Evolutionary conservation across 2,113 vertebrate genomes (phyloP).

Genomic region (Thomomys bottae): DNA sequence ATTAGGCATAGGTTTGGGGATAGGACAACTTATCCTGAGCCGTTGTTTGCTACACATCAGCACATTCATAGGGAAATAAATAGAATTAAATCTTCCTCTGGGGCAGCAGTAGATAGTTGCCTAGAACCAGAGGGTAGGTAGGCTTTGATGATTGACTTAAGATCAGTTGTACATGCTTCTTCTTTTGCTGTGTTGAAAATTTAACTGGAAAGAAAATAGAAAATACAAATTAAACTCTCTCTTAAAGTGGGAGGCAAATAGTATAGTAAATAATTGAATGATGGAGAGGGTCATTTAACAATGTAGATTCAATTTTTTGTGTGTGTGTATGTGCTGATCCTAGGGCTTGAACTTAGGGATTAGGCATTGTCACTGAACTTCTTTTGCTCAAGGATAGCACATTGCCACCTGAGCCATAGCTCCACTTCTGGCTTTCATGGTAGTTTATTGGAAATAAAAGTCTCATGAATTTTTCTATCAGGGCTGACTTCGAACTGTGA

Average conservation of each 20-base stretch:
- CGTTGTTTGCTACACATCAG: not conserved
- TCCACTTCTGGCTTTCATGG: too few relatives aligned
- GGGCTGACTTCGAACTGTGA: too few relatives aligned
- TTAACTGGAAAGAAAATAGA: not conserved
- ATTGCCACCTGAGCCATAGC: too few relatives aligned
- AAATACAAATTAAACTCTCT: not conserved
- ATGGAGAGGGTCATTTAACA: not conserved
- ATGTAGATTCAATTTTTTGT: not conserved
- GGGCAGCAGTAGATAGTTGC: not conserved
- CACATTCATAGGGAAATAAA: not conserved
- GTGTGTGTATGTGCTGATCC: too few relatives aligned
- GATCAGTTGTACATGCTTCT: not conserved
- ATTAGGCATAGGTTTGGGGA: not conserved
- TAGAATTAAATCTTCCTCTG: not conserved
- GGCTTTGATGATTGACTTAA: not conserved
- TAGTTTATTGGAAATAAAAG: too few relatives aligned
- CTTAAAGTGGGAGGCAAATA: not conserved
- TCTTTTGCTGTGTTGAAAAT: conserved; percentile 16
- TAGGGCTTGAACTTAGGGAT: too few relatives aligned
- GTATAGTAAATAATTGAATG: conserved; percentile 4
- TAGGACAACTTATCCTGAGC: not conserved
- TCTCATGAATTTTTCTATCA: too few relatives aligned
- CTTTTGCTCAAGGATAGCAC: too few relatives aligned
- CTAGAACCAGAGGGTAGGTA: not conserved
- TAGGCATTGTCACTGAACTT: too few relatives aligned